Base-by-base conservation (phyloP, 1,140 invertebrate species). In the Nixonia krombeini region DNA sequence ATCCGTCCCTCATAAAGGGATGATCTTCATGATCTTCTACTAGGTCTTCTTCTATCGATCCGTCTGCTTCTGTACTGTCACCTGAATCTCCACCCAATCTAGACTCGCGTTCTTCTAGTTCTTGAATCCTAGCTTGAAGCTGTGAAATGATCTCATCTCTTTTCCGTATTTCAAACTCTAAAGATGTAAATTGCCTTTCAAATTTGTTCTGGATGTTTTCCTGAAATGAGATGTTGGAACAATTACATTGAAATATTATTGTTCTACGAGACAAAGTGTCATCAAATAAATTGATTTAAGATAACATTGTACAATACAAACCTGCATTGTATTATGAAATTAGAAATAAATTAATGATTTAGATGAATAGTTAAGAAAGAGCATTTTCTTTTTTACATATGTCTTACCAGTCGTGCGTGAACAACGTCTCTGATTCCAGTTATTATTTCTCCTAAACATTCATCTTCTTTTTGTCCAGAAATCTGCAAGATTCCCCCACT, bases 71-170 rank as follows among this genome's bases (percentile, higher is more conserved):
- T 0, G 75, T 74, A 28, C 66, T 74, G 45, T 76, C 70, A 7
- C 61, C 68, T 3, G 68, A 70, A 17, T 68, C 59, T 4, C 35
- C 57, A 3, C 42, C 51, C 38, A 65, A 35, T 5, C 41, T 28
- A 15, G 41, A 3, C 9, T 79, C 73, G 0, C 42, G 29, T 49
- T 83, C 85, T 77, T 92, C 91, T 33, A 93, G 75, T 64, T 92
- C 89, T 63, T 88, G 86, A 44, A 94, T 92, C 49, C 91, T 86
- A 15, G 86, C 82, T 76, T 93, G 91, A 7, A 95, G 84, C 74
- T 93, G 89, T 6, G 84, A 86, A 63, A 95, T 95, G 28, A 94
- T 90, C 72, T 91, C 89, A 76, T 94, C 93, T 4, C 92, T 86
- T 52, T 89, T 90, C 5, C 87, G 86, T 6, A 94, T 89, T 83